A percentile compares a stretch with the other conserved stretches of the same genome.
phyloP scores from a whole-genome alignment of 1,140 invertebrate genomes.

The Nixonia krombeini region DNA sequence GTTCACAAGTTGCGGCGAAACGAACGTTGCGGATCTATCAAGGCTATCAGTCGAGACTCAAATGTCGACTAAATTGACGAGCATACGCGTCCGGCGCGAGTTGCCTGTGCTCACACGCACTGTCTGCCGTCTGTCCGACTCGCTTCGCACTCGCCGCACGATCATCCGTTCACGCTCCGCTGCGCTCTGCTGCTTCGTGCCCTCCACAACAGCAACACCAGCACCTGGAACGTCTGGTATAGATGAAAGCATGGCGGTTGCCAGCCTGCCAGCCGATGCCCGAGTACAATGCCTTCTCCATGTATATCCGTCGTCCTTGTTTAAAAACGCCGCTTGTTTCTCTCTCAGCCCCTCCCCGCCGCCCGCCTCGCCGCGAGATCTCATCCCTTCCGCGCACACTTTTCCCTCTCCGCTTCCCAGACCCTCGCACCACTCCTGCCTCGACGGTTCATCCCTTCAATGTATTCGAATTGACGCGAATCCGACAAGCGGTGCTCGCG shows the following conservation, averaged over 20 bases:
- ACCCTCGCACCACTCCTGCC: too few species aligned
- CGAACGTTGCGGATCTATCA: too few species aligned
- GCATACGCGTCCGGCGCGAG: too few species aligned
- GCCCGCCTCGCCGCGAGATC: background rate
- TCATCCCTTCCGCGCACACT: background rate
- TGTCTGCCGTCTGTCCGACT: too few species aligned
- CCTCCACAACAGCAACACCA: constrained; percentile 21
- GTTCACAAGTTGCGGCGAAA: too few species aligned
- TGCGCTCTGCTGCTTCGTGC: constrained; percentile 33
- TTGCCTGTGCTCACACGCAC: too few species aligned
- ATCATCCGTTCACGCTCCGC: constrained; percentile 27
- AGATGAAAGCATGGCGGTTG: constrained; percentile 36
- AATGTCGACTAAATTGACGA: too few species aligned
- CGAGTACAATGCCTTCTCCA: constrained; percentile 52
- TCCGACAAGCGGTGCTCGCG: too few species aligned
- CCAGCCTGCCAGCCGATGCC: background rate
- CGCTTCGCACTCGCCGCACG: constrained; percentile 8
- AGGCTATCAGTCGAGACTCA: too few species aligned
- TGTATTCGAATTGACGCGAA: too few species aligned
- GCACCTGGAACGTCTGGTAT: constrained; percentile 51
- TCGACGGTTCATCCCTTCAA: too few species aligned
- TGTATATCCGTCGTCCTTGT: constrained; percentile 52
- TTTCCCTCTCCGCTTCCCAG: background rate
- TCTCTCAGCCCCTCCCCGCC: too few species aligned
- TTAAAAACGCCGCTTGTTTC: constrained; percentile 27